Evolutionary conservation across 2,797 vertebrate species (phyloP).

Genomic region (Sylvia borin): DNA sequence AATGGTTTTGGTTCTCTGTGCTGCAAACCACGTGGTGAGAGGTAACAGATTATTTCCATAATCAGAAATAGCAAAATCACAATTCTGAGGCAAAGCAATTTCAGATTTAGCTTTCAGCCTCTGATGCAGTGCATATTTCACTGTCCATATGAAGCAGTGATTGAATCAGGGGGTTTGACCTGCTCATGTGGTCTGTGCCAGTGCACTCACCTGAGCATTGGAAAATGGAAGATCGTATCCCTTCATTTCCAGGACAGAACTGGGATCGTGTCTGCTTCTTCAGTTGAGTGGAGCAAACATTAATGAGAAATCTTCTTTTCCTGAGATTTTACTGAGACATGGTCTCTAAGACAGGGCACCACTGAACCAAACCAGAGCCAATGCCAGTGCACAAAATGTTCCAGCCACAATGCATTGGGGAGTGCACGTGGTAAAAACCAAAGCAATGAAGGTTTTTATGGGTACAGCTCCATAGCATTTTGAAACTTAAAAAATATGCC

Average conservation of each 20-base stretch:
- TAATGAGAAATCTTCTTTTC: background rate
- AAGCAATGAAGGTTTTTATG: background rate
- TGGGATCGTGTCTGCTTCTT: background rate
- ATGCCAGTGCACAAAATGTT: fast-evolving
- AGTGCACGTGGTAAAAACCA: background rate
- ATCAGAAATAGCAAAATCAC: background rate
- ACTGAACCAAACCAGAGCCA: background rate
- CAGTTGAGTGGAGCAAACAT: background rate
- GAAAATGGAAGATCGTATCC: background rate
- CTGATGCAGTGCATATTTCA: background rate
- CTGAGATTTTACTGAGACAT: background rate
- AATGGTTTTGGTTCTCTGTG: background rate
- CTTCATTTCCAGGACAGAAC: background rate
- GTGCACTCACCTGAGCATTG: background rate
- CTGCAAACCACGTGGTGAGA: background rate
- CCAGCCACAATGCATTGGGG: background rate
- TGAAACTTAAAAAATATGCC: background rate
- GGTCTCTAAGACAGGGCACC: background rate
- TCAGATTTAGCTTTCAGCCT: background rate
- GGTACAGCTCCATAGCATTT: background rate
- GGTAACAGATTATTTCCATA: background rate
- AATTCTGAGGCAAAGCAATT: background rate
- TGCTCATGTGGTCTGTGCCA: background rate
- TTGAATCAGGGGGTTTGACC: background rate
- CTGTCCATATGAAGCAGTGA: background rate